Evolutionary conservation across 2,888 invertebrate species (phyloP).

Genomic region (Ophion slaviceki): DNA sequence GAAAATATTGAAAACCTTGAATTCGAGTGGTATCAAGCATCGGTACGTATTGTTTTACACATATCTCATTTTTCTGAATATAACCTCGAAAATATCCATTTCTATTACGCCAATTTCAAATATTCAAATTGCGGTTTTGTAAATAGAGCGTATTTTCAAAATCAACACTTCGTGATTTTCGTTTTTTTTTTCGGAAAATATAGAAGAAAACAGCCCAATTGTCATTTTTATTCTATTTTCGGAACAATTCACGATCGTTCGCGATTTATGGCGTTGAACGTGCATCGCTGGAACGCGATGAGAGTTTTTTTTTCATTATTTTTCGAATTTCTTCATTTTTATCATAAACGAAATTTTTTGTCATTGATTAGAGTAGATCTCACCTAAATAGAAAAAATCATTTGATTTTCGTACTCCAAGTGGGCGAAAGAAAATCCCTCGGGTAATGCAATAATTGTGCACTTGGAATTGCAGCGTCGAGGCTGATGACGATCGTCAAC

Average conservation of each 20-base stretch:
- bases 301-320: no score
- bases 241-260: conserved; percentile 22
- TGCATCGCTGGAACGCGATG: neutral
- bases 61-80: neutral
- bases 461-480: neutral
- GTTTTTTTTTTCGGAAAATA: neutral
- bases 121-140: neutral
- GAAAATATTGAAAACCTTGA: conserved; percentile 74
- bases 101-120: neutral
- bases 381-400: no score
- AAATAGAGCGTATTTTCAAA: neutral
- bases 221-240: neutral
- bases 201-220: neutral
- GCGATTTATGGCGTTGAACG: neutral
- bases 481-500: neutral
- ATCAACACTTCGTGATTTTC: neutral
- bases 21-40: conserved; percentile 74
- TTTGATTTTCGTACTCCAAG: no score
- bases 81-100: conserved; percentile 69
- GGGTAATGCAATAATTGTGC: neutral
- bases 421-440: no score
- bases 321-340: no score
- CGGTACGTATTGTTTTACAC: conserved; percentile 72
- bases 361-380: no score
- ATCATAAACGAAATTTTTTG: no score